phyloP scores from a whole-genome alignment of 2,113 vertebrate species.

The Podarcis cretensis region DNA sequence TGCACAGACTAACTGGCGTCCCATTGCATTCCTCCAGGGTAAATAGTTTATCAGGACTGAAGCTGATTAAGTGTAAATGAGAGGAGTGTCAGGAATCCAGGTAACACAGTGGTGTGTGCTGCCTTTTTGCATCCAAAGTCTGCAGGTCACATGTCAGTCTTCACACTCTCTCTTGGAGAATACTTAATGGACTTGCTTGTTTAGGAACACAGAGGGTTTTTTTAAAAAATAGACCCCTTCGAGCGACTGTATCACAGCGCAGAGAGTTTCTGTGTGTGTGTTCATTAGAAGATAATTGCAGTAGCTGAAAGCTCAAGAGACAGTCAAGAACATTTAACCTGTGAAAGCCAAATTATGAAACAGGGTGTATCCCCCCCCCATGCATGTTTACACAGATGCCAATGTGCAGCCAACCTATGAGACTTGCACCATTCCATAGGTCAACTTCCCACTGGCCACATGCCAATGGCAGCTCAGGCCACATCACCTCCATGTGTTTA shows the following conservation, averaged over 20 bases:
- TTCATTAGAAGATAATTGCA: constrained; percentile 41
- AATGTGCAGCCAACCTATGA: background rate
- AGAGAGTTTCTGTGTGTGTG: background rate
- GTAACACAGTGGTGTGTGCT: constrained; percentile 41
- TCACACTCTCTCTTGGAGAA: constrained; percentile 36
- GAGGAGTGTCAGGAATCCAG: constrained; percentile 58
- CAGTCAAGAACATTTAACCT: constrained; percentile 31
- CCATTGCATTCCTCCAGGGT: constrained; percentile 58
- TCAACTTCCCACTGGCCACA: background rate
- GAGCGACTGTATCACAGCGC: constrained; percentile 12
- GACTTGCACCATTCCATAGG: background rate
- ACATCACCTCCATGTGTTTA: no score
- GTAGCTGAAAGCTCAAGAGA: constrained; percentile 17
- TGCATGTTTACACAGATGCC: background rate
- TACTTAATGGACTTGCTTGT: constrained; percentile 41
- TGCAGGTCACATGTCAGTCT: constrained; percentile 47
- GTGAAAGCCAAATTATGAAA: constrained; percentile 31
- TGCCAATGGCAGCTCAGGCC: background rate
- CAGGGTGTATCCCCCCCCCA: background rate
- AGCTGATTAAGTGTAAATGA: constrained; percentile 70
- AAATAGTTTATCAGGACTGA: constrained; percentile 69
- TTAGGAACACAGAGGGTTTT: constrained; percentile 30
- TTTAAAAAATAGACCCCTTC: background rate
- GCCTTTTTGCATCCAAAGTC: constrained; percentile 53
- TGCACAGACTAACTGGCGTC: constrained; percentile 55